These are phyloP conservation scores for Dinothrombium tinctorium DNA, from an alignment of 1,140 invertebrate genomes.

Conservation along the genomic window DNA sequence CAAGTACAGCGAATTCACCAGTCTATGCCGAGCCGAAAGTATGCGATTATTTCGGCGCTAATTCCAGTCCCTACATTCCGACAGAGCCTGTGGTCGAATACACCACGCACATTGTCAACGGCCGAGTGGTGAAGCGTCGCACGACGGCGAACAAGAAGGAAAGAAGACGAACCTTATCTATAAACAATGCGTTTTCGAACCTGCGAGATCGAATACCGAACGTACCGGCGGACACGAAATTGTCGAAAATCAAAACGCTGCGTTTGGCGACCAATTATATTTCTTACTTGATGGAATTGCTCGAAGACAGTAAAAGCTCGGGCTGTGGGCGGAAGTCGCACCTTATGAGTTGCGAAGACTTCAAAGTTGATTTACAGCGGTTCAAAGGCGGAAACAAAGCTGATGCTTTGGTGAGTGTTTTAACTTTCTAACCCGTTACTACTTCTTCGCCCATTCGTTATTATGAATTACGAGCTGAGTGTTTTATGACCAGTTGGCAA, in stretches of 20 bases:
- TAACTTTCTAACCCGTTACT: neutral
- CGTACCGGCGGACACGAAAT: conserved; percentile 77
- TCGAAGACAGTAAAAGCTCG: conserved; percentile 27
- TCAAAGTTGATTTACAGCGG: conserved; percentile 19
- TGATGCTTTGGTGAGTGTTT: neutral
- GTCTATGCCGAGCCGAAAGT: too few relatives aligned
- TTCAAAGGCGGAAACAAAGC: conserved; percentile 20
- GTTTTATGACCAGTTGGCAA: neutral
- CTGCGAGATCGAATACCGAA: conserved; percentile 81
- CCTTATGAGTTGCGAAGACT: conserved; percentile 10
- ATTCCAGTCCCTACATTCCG: too few relatives aligned
- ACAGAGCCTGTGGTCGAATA: too few relatives aligned
- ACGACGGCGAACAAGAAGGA: conserved; percentile 68
- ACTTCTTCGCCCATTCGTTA: neutral
- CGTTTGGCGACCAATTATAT: conserved; percentile 28
- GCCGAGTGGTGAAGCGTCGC: too few relatives aligned
- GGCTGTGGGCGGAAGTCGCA: conserved; percentile 8
- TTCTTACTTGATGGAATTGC: conserved; percentile 25
- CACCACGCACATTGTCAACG: too few relatives aligned
- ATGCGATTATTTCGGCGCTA: too few relatives aligned
- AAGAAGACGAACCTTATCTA: conserved; percentile 59
- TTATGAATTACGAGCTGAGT: neutral
- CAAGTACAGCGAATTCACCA: too few relatives aligned
- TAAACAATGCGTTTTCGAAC: conserved; percentile 80
- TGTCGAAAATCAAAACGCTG: conserved; percentile 34